Evolutionary conservation across 2,113 vertebrate species (phyloP), one percentile per base, ranked within the genome.

Genomic region (Pipra filicauda): DNA sequence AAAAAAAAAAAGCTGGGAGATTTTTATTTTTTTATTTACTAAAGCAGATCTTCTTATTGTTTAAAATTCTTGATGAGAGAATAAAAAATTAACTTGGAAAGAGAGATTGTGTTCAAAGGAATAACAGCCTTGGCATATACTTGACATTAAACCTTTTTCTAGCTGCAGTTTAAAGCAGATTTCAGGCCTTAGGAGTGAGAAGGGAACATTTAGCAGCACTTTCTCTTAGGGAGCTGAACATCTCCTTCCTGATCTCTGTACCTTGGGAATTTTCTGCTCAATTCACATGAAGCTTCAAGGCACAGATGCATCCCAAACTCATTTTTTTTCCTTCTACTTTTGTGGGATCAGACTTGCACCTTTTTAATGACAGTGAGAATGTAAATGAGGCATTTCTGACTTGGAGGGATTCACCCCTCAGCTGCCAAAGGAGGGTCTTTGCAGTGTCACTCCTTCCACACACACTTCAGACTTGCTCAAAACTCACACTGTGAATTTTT

Each of bases 221-320:
- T 65, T 33, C 2, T 37, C 9, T 41, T 33, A 26, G 8, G 21
- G 23, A 55, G 31, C 0, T 31, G 62, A 35, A 17, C 4, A 14
- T 2, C 3, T 41, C 14, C 26, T 66, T 80, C 8, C 17, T 49
- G 20, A 10, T 22, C 39, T 15, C 39, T 39, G 9, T 11, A 9
- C 6, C 23, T 61, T 67, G 13, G 12, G 39, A 15, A 6, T 49
- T 77, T 66, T 72, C 35, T 43, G 41, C 12, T 55, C 9, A 31
- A 9, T 14, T 76, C 28, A 8, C 4, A 2, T 7, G 24, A 15
- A 15, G 12, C 8, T 78, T 78, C 18, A 64, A 62, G 62, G 21
- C 8, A 33, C 6, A 11, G 8, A 10, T 16, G 6, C 1, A 1
- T 18, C 12, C 15, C 6, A 23, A 79, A 14, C 4, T n/a, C 22